phyloP scores from a whole-genome alignment of 1,140 invertebrate genomes.

The Gerris buenoi region DNA sequence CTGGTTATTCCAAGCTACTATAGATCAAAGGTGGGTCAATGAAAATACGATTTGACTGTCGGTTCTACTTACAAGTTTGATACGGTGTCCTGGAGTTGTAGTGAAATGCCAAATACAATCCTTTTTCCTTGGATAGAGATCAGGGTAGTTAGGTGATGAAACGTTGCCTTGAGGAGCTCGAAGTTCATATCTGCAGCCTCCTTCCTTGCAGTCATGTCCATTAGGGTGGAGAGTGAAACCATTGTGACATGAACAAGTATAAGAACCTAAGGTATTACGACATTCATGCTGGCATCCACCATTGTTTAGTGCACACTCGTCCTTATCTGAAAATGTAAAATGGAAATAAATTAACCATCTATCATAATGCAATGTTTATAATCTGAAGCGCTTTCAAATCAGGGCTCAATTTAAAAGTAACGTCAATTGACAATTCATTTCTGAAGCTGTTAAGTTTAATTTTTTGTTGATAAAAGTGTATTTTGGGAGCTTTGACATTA shows the following conservation, averaged over 20 bases:
- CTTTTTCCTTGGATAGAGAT: slow-evolving; percentile 82
- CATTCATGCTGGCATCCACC: slow-evolving; percentile 96
- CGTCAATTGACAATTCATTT: no score
- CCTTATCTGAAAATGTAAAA: slow-evolving; percentile 52
- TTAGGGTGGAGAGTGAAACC: slow-evolving; percentile 92
- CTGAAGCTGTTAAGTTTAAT: no score
- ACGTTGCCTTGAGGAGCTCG: slow-evolving; percentile 61
- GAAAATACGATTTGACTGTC: no score
- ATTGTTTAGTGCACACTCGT: slow-evolving; percentile 89
- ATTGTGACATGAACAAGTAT: slow-evolving; percentile 86
- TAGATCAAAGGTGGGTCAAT: no score
- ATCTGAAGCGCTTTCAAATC: no score
- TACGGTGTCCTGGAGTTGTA: slow-evolving; percentile 87
- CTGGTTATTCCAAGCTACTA: no score
- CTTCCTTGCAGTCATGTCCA: slow-evolving; percentile 90
- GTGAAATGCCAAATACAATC: slow-evolving; percentile 96
- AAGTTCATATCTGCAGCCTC: slow-evolving; percentile 74
- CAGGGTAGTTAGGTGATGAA: slow-evolving; percentile 86
- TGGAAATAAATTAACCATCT: no score
- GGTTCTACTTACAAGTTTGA: slow-evolving; percentile 52
- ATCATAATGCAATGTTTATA: no score
- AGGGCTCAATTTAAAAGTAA: no score
- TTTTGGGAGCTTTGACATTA: no score
- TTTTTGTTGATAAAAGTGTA: no score
- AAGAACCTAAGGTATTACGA: slow-evolving; percentile 87